Conservation (phyloP, 2,797 vertebrate species). For the Steatocranus sp. region DNA sequence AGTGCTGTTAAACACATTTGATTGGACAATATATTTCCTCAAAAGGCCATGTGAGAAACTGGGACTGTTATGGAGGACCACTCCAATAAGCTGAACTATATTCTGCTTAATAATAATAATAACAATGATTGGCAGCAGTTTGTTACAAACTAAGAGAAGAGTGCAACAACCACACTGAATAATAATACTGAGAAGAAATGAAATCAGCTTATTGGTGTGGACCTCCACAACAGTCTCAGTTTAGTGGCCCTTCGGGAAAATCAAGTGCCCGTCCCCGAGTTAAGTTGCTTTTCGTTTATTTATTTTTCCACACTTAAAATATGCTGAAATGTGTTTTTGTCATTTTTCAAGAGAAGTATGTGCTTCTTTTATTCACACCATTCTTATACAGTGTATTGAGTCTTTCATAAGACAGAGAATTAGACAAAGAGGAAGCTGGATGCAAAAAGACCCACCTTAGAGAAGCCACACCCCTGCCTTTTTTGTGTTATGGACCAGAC, state of each 20-base stretch:
- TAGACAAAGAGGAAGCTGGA: not conserved
- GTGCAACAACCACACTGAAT: not conserved
- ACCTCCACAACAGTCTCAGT: not conserved
- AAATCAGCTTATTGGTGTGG: not conserved
- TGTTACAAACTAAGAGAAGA: not conserved
- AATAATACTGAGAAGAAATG: not conserved
- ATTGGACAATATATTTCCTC: not conserved
- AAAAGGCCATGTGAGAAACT: fast-evolving
- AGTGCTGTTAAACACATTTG: not conserved
- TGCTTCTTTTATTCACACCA: fast-evolving
- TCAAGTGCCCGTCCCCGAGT: fast-evolving
- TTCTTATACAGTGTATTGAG: not conserved
- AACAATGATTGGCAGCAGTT: not conserved
- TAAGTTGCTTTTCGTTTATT: not conserved
- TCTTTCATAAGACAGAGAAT: not conserved
- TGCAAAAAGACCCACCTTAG: not conserved
- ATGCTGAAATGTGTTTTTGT: not conserved
- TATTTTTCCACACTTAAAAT: not conserved
- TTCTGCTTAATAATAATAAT: not conserved
- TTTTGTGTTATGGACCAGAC: not conserved
- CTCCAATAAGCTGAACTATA: not conserved
- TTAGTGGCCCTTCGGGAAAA: not conserved
- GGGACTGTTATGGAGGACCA: not conserved
- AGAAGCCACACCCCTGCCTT: not conserved
- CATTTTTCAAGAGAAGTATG: not conserved